Evolutionary conservation across 2,797 vertebrate genomes (phyloP).

Genomic region (Acrocephalus scirpaceus): DNA sequence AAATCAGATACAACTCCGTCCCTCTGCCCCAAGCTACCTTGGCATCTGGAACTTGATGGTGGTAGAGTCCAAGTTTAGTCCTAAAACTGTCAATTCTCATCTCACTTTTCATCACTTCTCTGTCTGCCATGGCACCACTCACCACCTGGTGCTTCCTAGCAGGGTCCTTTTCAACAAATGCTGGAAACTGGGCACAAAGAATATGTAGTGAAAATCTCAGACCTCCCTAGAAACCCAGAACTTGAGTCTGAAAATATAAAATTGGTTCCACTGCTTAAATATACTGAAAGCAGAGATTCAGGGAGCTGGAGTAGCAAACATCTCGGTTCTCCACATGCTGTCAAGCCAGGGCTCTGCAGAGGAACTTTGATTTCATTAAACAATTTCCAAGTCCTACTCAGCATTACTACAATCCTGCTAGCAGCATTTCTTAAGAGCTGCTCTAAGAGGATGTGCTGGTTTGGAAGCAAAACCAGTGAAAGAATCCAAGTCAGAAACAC

Average conservation of each 20-base stretch:
- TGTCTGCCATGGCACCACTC: neutral
- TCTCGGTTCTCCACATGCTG: neutral
- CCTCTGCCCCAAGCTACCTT: neutral
- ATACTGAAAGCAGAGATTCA: neutral
- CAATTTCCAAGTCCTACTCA: neutral
- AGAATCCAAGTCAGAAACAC: too few relatives aligned
- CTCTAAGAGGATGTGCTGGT: too few relatives aligned
- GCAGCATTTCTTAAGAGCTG: neutral
- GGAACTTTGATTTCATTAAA: neutral
- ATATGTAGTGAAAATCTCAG: neutral
- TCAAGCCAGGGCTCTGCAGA: neutral
- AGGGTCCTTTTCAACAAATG: neutral
- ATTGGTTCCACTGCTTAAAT: neutral
- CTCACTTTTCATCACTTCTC: neutral
- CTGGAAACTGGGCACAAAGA: neutral
- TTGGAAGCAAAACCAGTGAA: too few relatives aligned
- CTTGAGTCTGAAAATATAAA: neutral
- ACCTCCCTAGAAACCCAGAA: neutral
- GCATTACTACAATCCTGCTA: neutral
- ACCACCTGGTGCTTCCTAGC: neutral
- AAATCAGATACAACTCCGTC: neutral
- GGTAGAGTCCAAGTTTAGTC: neutral
- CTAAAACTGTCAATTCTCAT: neutral
- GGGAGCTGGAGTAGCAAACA: neutral
- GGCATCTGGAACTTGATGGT: neutral